Base-by-base conservation (phyloP, 2,888 invertebrate genomes). In the Lymantria monacha region DNA sequence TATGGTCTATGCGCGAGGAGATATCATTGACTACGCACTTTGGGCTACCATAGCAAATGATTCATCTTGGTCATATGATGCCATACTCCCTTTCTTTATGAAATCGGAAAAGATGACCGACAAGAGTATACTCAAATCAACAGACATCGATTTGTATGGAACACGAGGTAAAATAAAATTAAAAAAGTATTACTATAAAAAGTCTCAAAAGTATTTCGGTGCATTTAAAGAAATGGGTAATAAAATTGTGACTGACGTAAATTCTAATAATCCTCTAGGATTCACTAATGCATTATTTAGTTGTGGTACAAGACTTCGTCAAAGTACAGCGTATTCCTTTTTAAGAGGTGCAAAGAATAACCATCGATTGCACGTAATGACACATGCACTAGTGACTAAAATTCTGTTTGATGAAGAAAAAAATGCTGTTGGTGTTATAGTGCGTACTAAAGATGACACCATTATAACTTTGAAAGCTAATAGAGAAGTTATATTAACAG, bases 251-350 rank as follows among this genome's bases (percentile, higher is more conserved):
- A 9, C 49, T 10, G 59, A 63, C 31, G 48, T 55, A 13, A 65
- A 60, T 45, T 46, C 47, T 0, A 40, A 46, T 7, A 33, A 54
- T 37, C 55, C 59, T 8, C 41, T 88, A 10, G 93, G 92, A 7
- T 87, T 86, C 43, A 81, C 87, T 0, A 82, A 83, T 53, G 64
- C 85, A 0, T 82, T 91, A 55, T 83, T 79, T 7, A 89, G 83
- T 30, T 79, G 88, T 59, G 82, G 85, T 42, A 70, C 76, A 12
- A 90, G 90, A 0, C 62, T 70, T 14, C 72, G 92, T 12, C 88
- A 87, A 60, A 92, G 88, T 56, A 85, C 91, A 0, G 87, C 92
- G 0, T 83, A 84, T 42, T 85, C 88, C 44, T 94, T 86, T 58
- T 66, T 93, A 0, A 63, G 79, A 0, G 71, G 68, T 2, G 49